A percentile compares a stretch with the other conserved stretches of the same genome.
Conservation (phyloP, 2,113 vertebrate genomes). For the Diphyllodes magnificus region DNA sequence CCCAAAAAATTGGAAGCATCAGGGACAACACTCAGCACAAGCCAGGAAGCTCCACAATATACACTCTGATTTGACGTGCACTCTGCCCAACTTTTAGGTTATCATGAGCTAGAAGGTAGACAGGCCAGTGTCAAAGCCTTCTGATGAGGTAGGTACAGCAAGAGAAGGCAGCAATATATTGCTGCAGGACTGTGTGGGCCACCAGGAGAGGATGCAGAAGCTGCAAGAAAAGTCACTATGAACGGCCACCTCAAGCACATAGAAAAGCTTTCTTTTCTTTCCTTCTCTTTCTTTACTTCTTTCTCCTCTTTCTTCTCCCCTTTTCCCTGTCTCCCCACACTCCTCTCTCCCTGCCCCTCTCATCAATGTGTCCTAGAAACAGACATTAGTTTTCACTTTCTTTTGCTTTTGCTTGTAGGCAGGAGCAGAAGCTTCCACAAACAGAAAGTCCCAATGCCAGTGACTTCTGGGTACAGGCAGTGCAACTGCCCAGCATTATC, state of each 20-base stretch:
- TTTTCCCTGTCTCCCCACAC: background rate
- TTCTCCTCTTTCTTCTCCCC: background rate
- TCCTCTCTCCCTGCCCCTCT: background rate
- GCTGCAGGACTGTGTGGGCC: background rate
- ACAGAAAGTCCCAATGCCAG: background rate
- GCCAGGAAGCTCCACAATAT: background rate
- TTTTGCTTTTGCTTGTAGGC: background rate
- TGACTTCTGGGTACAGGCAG: background rate
- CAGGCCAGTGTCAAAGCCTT: background rate
- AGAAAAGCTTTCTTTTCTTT: accelerated
- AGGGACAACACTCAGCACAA: background rate
- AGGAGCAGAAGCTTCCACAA: background rate
- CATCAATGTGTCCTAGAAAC: background rate
- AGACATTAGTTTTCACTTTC: background rate
- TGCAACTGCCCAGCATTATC: background rate
- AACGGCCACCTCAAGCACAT: background rate
- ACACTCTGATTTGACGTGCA: background rate
- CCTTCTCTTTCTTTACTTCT: background rate
- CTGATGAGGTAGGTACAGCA: background rate
- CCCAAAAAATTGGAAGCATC: background rate
- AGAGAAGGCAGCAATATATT: background rate
- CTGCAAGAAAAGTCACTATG: background rate
- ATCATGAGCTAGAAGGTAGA: background rate
- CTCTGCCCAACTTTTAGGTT: background rate
- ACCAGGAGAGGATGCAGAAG: background rate